Percentiles rank a stretch among this genome's conserved stretches.
These are phyloP conservation scores for Coilia nasus DNA, from an alignment of 2,797 vertebrate genomes.

Conservation along the genomic window DNA sequence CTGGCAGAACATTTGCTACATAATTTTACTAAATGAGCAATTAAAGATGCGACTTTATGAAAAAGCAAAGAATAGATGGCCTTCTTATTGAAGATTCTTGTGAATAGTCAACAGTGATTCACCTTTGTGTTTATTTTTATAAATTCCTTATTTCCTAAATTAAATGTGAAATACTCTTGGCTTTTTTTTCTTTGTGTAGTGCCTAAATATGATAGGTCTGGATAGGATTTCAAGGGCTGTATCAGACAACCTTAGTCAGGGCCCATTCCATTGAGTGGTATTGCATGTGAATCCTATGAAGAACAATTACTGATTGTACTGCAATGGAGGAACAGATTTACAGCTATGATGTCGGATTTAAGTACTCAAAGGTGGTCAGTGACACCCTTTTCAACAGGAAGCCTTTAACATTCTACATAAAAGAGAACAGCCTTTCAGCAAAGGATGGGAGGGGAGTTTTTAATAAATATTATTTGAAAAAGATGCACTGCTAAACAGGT, in stretches of 20 bases:
- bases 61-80: background rate
- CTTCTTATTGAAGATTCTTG: background rate
- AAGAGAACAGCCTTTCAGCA: background rate
- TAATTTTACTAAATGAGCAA: no score
- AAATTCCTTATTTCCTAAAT: no score
- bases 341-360: no score
- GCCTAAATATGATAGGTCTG: background rate
- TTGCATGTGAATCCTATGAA: no score
- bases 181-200: background rate
- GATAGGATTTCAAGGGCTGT: background rate
- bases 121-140: background rate
- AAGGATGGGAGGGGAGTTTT: background rate
- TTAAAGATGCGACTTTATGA: background rate
- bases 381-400: background rate
- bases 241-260: background rate
- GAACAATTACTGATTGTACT: no score
- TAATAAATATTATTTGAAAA: background rate
- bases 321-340: no score
- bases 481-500: slow-evolving; percentile 59
- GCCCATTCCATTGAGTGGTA: background rate
- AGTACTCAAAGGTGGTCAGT: background rate
- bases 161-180: background rate
- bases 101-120: background rate
- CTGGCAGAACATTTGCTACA: no score
- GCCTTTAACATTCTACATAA: background rate